Conservation (phyloP, 2,113 vertebrate genomes). For the Callipepla squamata region DNA sequence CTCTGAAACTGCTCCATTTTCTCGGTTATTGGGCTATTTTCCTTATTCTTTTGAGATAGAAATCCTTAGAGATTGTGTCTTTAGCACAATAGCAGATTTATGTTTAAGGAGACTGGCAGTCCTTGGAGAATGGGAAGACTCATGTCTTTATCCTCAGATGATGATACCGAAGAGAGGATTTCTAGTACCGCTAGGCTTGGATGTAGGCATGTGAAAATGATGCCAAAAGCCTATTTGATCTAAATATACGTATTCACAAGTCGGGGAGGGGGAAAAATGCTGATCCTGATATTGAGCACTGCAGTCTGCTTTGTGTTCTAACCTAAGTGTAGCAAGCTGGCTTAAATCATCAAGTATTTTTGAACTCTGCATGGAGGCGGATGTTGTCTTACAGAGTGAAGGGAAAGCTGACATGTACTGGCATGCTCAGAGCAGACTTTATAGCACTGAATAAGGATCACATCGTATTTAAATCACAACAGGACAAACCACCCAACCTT, state of each 20-base stretch:
- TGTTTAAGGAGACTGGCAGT: slow-evolving; percentile 58
- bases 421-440: slow-evolving; percentile 63
- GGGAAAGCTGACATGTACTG: slow-evolving; percentile 67
- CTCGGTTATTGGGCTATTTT: slow-evolving; percentile 61
- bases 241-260: slow-evolving; percentile 40
- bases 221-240: slow-evolving; percentile 62
- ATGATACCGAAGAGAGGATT: slow-evolving; percentile 52
- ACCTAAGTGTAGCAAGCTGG: slow-evolving; percentile 65
- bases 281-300: slow-evolving; percentile 52
- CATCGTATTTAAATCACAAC: slow-evolving; percentile 67
- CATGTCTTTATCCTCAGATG: slow-evolving; percentile 32
- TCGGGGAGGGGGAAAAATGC: neutral
- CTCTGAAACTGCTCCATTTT: slow-evolving; percentile 65
- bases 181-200: slow-evolving; percentile 50
- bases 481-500: slow-evolving; percentile 70
- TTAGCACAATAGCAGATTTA: slow-evolving; percentile 53
- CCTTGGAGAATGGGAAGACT: slow-evolving; percentile 62
- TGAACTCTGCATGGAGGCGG: slow-evolving; percentile 61
- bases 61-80: slow-evolving; percentile 55
- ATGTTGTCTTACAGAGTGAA: slow-evolving; percentile 64
- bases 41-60: slow-evolving; percentile 54
- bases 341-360: slow-evolving; percentile 66
- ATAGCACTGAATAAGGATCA: slow-evolving; percentile 61
- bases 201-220: slow-evolving; percentile 38
- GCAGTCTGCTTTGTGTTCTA: slow-evolving; percentile 67